These are phyloP conservation scores for Datnioides undecimradiatus DNA, from an alignment of 2,113 vertebrate genomes.

Conservation along the genomic window DNA sequence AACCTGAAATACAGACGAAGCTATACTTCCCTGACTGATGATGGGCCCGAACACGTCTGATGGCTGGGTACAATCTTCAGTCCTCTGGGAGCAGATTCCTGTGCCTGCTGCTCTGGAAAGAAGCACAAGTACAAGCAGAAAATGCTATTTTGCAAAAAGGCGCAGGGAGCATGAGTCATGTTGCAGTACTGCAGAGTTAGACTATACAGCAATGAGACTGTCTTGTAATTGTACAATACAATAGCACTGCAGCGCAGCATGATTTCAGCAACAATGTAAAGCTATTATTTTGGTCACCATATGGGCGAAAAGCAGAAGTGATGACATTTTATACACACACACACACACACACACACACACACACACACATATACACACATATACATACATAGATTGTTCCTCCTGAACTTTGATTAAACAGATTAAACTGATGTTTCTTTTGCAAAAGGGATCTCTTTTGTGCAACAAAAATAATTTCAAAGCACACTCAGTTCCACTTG, in stretches of 20 bases:
- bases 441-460: not conserved
- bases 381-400: not conserved
- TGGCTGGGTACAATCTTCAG: constrained; percentile 53
- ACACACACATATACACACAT: too few species aligned
- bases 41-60: constrained; percentile 29
- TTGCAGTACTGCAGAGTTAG: constrained; percentile 13
- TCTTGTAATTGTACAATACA: constrained; percentile 1
- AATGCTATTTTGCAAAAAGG: constrained; percentile 35
- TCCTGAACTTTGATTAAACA: constrained; percentile 1
- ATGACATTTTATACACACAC: too few species aligned
- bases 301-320: not conserved
- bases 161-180: constrained; percentile 7
- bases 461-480: constrained; percentile 9
- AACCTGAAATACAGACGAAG: constrained; percentile 65
- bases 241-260: not conserved
- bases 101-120: constrained; percentile 47
- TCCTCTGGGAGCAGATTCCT: constrained; percentile 52
- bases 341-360: too few species aligned
- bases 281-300: not conserved
- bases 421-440: constrained; percentile 5
- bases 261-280: not conserved
- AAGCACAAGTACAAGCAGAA: constrained; percentile 21
- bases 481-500: not conserved
- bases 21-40: constrained; percentile 50
- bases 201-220: not conserved